phyloP scores from a whole-genome alignment of 1,140 invertebrate genomes.

The Ceratina australensis region DNA sequence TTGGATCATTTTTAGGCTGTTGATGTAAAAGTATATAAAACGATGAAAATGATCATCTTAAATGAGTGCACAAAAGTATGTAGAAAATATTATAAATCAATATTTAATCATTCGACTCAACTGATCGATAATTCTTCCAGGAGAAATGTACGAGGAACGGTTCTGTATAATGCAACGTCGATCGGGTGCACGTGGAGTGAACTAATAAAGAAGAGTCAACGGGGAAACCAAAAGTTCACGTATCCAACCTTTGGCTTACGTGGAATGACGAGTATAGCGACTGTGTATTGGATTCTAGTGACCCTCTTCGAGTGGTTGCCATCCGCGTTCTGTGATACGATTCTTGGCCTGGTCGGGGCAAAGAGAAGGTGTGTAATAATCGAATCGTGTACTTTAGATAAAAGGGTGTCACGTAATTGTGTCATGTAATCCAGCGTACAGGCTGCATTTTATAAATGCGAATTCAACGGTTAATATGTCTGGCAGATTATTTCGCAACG shows the following conservation, averaged over 20 bases:
- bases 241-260: conserved; percentile 70
- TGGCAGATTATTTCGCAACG: no score
- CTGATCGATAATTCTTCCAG: background rate
- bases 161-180: conserved; percentile 61
- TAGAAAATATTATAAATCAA: no score
- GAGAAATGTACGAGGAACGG: background rate
- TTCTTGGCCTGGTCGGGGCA: conserved; percentile 53
- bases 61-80: no score
- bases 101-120: no score
- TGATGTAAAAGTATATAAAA: no score
- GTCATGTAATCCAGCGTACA: no score
- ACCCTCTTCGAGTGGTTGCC: conserved; percentile 70
- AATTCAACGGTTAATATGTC: no score
- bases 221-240: conserved; percentile 59
- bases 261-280: conserved; percentile 65
- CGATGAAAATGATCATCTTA: no score
- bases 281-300: conserved; percentile 65
- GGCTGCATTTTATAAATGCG: no score
- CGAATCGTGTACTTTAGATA: no score
- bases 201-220: conserved; percentile 62
- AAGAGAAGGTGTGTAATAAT: conserved; percentile 69
- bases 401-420: no score
- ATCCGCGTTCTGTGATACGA: conserved; percentile 63
- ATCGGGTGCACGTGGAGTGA: conserved; percentile 69
- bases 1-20: no score